Conservation (phyloP, 2,888 invertebrate species). For the Hypsopygia costalis region DNA sequence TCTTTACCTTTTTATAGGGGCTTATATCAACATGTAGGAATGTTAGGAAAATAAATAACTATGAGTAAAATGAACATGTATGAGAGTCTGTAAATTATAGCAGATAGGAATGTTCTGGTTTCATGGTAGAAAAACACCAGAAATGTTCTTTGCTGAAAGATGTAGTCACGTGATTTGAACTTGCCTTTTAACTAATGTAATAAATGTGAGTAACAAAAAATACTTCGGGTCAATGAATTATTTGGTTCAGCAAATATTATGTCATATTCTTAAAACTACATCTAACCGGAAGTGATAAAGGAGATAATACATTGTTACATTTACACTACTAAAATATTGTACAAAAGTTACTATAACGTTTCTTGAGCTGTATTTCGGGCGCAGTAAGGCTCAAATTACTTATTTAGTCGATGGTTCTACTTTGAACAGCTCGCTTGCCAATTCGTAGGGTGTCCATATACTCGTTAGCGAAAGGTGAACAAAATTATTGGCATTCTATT, state of each 20-base stretch:
- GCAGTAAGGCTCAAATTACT: neutral
- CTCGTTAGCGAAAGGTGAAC: slow-evolving; percentile 29
- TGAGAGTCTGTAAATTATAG: no score
- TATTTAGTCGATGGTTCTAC: slow-evolving; percentile 8
- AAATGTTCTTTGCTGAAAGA: no score
- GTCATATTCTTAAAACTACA: neutral
- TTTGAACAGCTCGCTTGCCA: slow-evolving; percentile 17
- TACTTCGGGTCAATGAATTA: neutral
- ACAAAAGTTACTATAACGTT: neutral
- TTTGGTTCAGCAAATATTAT: neutral
- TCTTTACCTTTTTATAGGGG: no score
- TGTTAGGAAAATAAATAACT: no score
- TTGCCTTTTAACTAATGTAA: no score
- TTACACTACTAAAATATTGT: neutral
- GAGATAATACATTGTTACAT: neutral
- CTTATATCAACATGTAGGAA: no score
- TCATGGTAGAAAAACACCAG: no score
- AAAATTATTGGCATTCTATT: slow-evolving; percentile 10
- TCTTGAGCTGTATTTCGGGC: no score
- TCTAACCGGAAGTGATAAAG: neutral
- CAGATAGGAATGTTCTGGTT: no score
- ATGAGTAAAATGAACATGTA: no score
- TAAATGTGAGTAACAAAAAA: no score
- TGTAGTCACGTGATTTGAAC: no score
- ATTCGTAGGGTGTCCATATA: slow-evolving; percentile 39